Evolutionary conservation across 2,797 vertebrate genomes (phyloP), one percentile per base, ranked within the genome.

Genomic region (Hephaestus fuliginosus): DNA sequence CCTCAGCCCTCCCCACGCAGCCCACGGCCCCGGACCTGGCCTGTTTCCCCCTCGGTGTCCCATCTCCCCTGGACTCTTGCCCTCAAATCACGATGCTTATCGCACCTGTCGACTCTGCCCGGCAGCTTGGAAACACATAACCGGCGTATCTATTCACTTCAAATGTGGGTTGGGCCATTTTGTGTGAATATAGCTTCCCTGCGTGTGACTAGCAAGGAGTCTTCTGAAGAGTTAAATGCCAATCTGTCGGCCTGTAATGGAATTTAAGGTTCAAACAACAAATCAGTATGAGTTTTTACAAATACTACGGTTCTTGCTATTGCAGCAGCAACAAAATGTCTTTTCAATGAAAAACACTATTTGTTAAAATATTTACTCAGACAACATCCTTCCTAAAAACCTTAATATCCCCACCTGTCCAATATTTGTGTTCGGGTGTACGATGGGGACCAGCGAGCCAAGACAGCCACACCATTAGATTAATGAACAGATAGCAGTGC

Each of bases 51-150:
- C 28, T 58, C 18, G 22, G 57, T 71, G 76, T 77, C 77, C 86
- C 57, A 56, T 64, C 82, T 87, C 76, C 56, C 57, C 48, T 64
- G 69, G 60, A 76, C 77, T 78, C 74, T 46, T 65, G 82, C 75
- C 73, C 76, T 64, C 30, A 73, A 60, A 84, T 91, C 88, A 67
- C 0, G 69, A 87, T 80, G 67, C 60, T 61, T 80, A 88, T 91
- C 87, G 10, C 13, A 69, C 67, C 67, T 76, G 58, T 76, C 61
- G 0, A 73, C 63, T 73, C 53, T 64, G 76, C 52, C 73, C 73
- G 15, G 71, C 1, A 39, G 78, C 72, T 72, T 71, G 74, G 60
- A 79, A 83, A 85, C 64, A 79, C 69, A 63, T 51, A 74, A 33
- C 60, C 49, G 71, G 63, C 28, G 57, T 43, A 58, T 46, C 7